Evolutionary conservation across 1,140 invertebrate genomes (phyloP), one percentile per base, ranked within the genome.

Genomic region (Linepithema humile): DNA sequence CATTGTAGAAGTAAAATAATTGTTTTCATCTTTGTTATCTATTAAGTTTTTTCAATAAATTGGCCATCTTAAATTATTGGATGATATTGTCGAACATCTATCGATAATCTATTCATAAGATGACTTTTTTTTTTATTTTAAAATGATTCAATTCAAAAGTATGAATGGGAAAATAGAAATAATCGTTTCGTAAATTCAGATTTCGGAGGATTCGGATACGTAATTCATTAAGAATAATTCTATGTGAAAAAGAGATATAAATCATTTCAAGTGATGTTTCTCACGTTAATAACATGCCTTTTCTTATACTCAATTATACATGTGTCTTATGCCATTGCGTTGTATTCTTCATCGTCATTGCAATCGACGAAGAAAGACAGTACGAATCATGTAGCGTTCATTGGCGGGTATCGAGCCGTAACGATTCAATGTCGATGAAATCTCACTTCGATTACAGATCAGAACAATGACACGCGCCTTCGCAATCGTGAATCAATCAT

Each of bases 401-500:
- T 80, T 80, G 75, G 64, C 65, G 75, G 75, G 75, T 69, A 80
- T 80, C 75, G 75, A 70, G 48, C 64, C 64, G 75, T 80, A 32
- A 80, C 75, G 23, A 69, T 57, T 80, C 75, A 80, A 80, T 80
- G 75, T 80, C 75, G 75, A 80, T 80, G 75, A 80, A 80, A 80
- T 80, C 75, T 80, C 64, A 70, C 75, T 80, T 80, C 48, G 75
- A 80, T 80, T 55, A 64, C 75, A 70, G 48, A 80, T 80, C 64
- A n/a, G 48, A 53, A 80, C 75, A 78, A 78, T 78, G 75, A 78
- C 75, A 80, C 75, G 75, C 75, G 75, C 64, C 75, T 80, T 80
- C 50, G 64, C 64, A 80, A 80, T 78, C 62, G 9, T 29, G 72
- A 60, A 60, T 60, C 57, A 75, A 75, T 75, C 40, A 9, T 62